A percentile compares a stretch with the other conserved stretches of the same genome.
Conservation (phyloP, 1,140 invertebrate species). For the Conus betulinus region DNA sequence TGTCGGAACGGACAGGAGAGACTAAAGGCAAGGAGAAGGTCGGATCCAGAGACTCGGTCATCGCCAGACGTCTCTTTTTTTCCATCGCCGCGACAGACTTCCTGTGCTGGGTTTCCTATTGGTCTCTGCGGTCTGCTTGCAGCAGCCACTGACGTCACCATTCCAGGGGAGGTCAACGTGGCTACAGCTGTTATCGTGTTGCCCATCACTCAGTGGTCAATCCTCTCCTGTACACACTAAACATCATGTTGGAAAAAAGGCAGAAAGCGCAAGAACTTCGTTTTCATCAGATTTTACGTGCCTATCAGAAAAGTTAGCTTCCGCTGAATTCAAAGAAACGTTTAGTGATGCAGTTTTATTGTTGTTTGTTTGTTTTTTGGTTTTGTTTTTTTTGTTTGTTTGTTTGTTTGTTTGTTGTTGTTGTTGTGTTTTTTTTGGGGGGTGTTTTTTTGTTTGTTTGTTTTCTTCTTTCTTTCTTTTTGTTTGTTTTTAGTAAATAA, state of each 20-base stretch:
- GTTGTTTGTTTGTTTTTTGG: no score
- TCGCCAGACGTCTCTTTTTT: neutral
- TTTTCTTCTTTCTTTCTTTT: no score
- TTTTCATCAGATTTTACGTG: neutral
- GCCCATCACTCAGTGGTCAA: neutral
- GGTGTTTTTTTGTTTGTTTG: no score
- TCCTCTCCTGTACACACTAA: neutral
- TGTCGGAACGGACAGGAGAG: neutral
- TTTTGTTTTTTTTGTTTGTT: no score
- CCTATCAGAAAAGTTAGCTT: neutral
- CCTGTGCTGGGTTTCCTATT: slow-evolving; percentile 3
- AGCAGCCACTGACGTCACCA: neutral
- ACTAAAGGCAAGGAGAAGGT: neutral
- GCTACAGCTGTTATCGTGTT: neutral
- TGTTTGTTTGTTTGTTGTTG: no score
- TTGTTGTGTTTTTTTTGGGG: no score
- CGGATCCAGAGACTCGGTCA: neutral
- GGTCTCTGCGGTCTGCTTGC: neutral
- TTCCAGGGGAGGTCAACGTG: slow-evolving; percentile 11
- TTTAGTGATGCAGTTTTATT: no score
- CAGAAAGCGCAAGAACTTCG: neutral
- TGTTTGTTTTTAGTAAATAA: no score
- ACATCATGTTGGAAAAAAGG: neutral
- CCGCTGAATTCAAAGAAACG: no score
- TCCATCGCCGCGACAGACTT: neutral